Evolutionary conservation across 2,113 vertebrate species (phyloP), one percentile per base, ranked within the genome.

Genomic region (Oxyura jamaicensis): DNA sequence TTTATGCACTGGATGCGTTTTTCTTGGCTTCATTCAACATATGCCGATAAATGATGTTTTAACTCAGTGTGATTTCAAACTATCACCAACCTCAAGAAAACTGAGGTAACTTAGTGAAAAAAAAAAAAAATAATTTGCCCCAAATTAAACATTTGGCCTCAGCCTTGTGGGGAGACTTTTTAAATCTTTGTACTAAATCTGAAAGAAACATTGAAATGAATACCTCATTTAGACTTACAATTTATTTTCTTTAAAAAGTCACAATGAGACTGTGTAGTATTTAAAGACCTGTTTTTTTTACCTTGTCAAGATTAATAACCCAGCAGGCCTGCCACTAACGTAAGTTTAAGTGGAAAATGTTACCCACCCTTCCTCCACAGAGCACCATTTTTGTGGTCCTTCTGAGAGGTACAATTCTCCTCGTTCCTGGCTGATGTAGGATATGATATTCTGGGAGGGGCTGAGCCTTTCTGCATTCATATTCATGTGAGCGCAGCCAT

Each of bases 81-180:
- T 60, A 75, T 53, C 48, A 90, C 11, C 18, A 86, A 18, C 77
- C 35, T 10, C 6, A 85, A 83, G 39, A 72, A 67, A 63, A 85
- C 0, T 18, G 31, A 50, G 4, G 39, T 42, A 19, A 56, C 50
- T 79, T 29, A 36, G 6, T 44, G 0, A 1, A 2, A 23, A 75
- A 65, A 29, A 75, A 46, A 63, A 35, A 50, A 63, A 42, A 31
- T 48, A 13, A 68, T 75, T 78, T 62, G n/a, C 8, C 13, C 9
- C n/a, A 52, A 76, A 91, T 44, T 17, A 88, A 93, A 71, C 86
- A 68, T 19, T 55, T 81, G 65, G 21, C 28, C 83, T 93, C 73
- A 81, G 65, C 28, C 77, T 63, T 52, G 36, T 29, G 72, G n/a
- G 5, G 25, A 56, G 55, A 44, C n/a, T 66, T 80, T 73, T 21